Conservation (phyloP, 2,888 invertebrate species). For the Nasonovia ribisnigri region DNA sequence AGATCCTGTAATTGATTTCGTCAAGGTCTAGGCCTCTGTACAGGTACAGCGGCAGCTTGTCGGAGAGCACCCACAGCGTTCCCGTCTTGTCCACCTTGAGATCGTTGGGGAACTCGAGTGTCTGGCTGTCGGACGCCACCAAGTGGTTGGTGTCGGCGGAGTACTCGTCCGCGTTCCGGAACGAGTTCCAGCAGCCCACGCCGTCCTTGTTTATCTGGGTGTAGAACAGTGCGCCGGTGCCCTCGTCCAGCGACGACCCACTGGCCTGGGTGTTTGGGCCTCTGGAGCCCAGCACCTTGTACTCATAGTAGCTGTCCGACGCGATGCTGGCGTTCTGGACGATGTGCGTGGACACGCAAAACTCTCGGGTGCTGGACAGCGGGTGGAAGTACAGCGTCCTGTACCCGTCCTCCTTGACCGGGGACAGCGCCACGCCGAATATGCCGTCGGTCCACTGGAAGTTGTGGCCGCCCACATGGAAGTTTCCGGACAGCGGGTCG, state of each 20-base stretch:
- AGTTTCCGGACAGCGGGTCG: slow-evolving; percentile 81
- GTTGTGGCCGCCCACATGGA: slow-evolving; percentile 81
- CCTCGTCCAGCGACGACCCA: slow-evolving; percentile 79
- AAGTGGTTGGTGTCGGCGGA: slow-evolving; percentile 76
- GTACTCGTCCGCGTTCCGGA: slow-evolving; percentile 75
- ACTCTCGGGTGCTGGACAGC: slow-evolving; percentile 85
- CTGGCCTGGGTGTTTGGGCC: slow-evolving; percentile 82
- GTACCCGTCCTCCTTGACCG: slow-evolving; percentile 71
- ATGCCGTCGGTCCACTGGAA: slow-evolving; percentile 90
- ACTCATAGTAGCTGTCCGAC: slow-evolving; percentile 79
- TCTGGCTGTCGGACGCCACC: slow-evolving; percentile 76
- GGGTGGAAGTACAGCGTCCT: slow-evolving; percentile 83
- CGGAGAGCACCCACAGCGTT: slow-evolving; percentile 83
- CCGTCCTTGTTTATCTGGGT: slow-evolving; percentile 83
- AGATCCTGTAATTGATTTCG: slow-evolving; percentile 81
- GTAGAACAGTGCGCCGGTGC: slow-evolving; percentile 80
- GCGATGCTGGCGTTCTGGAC: slow-evolving; percentile 81
- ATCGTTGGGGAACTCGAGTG: slow-evolving; percentile 85
- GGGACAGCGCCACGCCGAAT: slow-evolving; percentile 81
- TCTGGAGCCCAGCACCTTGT: slow-evolving; percentile 81
- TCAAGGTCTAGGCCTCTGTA: slow-evolving; percentile 76
- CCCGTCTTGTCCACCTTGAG: slow-evolving; percentile 80
- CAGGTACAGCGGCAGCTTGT: slow-evolving; percentile 81
- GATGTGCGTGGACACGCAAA: slow-evolving; percentile 80
- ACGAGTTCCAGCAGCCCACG: slow-evolving; percentile 84